Evolutionary conservation across 2,888 invertebrate species (phyloP).

Genomic region (Trichogramma dendrolimi): DNA sequence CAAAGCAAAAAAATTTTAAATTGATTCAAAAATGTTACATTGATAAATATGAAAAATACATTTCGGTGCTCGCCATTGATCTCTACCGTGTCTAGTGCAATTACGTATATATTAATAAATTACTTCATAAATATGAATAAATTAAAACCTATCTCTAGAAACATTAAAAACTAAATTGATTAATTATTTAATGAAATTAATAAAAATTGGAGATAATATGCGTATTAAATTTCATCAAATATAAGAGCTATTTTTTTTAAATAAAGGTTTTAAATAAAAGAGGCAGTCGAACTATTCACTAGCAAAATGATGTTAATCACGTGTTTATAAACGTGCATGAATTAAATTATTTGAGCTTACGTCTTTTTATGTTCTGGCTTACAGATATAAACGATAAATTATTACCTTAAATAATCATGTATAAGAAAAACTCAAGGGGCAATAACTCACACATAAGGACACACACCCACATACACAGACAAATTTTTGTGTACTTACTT

Average conservation of each 20-base stretch:
- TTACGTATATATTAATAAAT: conserved; percentile 34
- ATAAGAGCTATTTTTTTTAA: conserved; percentile 3
- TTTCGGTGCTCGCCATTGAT: conserved; percentile 35
- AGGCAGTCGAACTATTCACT: too few relatives aligned
- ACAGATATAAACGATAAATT: too few relatives aligned
- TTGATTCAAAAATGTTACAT: conserved; percentile 31
- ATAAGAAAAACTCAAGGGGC: too few relatives aligned
- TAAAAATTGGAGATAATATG: conserved; percentile 26
- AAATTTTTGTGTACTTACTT: conserved; percentile 2
- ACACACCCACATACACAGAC: too few relatives aligned
- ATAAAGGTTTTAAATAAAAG: conserved; percentile 17
- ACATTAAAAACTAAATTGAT: conserved; percentile 14
- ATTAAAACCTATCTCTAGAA: conserved; percentile 7
- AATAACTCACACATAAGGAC: too few relatives aligned
- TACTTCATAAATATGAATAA: conserved; percentile 28
- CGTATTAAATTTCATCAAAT: too few relatives aligned
- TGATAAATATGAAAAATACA: conserved; percentile 22
- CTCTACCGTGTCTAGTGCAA: conserved; percentile 37
- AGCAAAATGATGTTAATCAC: too few relatives aligned
- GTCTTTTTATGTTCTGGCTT: too few relatives aligned
- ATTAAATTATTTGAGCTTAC: too few relatives aligned
- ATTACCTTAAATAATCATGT: too few relatives aligned
- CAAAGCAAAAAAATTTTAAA: conserved; percentile 31
- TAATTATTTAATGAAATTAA: neutral
- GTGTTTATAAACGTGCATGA: too few relatives aligned